Evolutionary conservation across 2,113 vertebrate genomes (phyloP).

Genomic region (Perca flavescens): DNA sequence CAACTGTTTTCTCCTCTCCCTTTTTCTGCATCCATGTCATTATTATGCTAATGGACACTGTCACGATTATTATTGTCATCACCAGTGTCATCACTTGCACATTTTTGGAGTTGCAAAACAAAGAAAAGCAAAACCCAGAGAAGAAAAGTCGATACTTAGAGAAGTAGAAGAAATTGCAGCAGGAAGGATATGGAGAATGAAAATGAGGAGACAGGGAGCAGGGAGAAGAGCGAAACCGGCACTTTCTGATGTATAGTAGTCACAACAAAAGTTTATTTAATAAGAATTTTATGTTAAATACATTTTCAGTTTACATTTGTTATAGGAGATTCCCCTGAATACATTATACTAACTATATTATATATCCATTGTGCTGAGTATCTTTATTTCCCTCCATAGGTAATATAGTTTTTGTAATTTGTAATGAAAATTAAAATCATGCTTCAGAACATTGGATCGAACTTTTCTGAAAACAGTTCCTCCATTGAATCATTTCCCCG

Average conservation of each 20-base stretch:
- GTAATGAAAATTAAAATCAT: background rate
- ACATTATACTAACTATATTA: background rate
- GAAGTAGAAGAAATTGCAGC: background rate
- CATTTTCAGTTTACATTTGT: background rate
- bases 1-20: background rate
- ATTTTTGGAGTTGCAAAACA: constrained; percentile 42
- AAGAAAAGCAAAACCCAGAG: constrained; percentile 14
- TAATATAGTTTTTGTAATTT: background rate
- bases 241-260: background rate
- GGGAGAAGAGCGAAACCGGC: background rate
- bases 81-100: constrained; percentile 46
- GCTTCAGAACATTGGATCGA: background rate
- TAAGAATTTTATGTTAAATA: background rate
- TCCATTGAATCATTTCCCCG: background rate
- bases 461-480: background rate
- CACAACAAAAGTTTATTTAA: background rate
- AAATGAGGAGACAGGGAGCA: background rate
- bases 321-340: background rate
- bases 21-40: constrained; percentile 16
- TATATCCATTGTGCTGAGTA: background rate
- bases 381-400: background rate
- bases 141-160: background rate
- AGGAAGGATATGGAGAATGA: background rate
- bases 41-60: constrained; percentile 36
- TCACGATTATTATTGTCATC: constrained; percentile 33